phyloP scores from a whole-genome alignment of 2,888 invertebrate species.

The Mellilla xanthometata region DNA sequence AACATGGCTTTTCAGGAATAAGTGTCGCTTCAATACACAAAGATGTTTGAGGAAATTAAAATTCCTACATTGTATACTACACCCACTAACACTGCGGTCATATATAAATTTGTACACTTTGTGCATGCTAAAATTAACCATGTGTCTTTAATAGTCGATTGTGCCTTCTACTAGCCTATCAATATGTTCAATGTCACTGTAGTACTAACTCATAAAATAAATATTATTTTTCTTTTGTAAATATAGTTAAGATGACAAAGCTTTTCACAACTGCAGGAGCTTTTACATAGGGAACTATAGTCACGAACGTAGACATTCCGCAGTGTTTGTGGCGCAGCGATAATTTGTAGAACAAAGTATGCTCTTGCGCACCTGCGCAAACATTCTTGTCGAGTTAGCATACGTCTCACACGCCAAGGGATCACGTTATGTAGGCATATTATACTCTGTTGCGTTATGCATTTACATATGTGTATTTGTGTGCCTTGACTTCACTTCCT shows the following conservation, averaged over 20 bases:
- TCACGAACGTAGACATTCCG: conserved; percentile 36
- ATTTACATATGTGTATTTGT: conserved; percentile 10
- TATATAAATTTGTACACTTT: too few species aligned
- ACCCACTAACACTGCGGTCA: too few species aligned
- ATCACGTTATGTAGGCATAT: conserved; percentile 29
- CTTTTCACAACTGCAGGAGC: conserved; percentile 3
- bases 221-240: too few species aligned
- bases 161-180: too few species aligned
- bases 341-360: conserved; percentile 77
- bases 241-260: neutral
- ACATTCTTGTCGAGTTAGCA: conserved; percentile 68
- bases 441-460: conserved; percentile 1
- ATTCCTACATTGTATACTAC: too few species aligned
- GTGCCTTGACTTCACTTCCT: conserved; percentile 1
- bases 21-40: too few species aligned
- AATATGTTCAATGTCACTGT: too few species aligned
- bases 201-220: too few species aligned
- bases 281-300: conserved; percentile 25
- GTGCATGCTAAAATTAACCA: too few species aligned
- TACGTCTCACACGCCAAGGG: conserved; percentile 45
- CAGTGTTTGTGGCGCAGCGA: conserved; percentile 52
- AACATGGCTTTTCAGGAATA: too few species aligned
- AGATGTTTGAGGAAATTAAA: too few species aligned
- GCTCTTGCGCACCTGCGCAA: conserved; percentile 71
- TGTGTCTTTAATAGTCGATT: too few species aligned